These are phyloP conservation scores for Drosophila pruinosa DNA, from an alignment of 1,140 invertebrate species.

Conservation along the genomic window DNA sequence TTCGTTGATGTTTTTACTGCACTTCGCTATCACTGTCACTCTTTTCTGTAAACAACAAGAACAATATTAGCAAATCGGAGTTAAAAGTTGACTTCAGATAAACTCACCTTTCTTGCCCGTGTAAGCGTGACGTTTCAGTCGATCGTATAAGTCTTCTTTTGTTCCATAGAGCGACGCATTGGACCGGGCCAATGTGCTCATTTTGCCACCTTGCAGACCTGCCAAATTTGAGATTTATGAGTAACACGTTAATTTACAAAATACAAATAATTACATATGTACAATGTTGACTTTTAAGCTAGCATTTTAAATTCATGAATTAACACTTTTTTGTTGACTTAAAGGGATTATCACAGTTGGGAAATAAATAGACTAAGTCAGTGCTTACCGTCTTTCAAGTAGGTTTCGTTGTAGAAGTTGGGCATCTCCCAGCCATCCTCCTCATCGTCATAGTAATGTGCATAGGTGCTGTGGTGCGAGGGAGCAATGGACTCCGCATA, in stretches of 20 bases:
- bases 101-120: constrained; percentile 96
- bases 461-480: constrained; percentile 97
- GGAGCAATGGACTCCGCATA: constrained; percentile 97
- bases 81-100: background rate
- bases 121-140: constrained; percentile 97
- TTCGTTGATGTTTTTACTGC: constrained; percentile 85
- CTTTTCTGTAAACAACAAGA: constrained; percentile 87
- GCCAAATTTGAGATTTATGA: background rate
- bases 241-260: no score
- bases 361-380: background rate
- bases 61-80: background rate
- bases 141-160: constrained; percentile 97
- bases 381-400: constrained; percentile 94
- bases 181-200: constrained; percentile 95
- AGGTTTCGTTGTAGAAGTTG: constrained; percentile 98
- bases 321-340: no score
- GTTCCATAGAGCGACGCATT: constrained; percentile 97
- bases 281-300: no score
- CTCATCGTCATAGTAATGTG: constrained; percentile 97
- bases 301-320: no score
- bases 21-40: constrained; percentile 96
- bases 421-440: constrained; percentile 99
- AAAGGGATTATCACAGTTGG: no score
- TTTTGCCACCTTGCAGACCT: constrained; percentile 85
- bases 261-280: no score